Evolutionary conservation across 23 tunicate genomes (phyloP).

Genomic region (Pegea sp.): DNA sequence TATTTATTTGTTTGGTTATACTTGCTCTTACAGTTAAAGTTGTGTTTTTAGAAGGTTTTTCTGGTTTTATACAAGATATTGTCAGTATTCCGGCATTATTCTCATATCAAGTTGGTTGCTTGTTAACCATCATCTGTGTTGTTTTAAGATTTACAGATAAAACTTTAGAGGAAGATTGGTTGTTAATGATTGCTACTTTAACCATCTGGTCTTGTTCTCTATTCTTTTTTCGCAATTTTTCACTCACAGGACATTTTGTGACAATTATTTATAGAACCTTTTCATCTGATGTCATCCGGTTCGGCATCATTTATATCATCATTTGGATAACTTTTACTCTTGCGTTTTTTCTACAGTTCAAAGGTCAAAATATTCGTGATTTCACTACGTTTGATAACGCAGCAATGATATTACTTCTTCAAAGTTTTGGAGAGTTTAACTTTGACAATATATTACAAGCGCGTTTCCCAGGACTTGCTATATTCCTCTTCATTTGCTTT

Average conservation of each 20-base stretch:
- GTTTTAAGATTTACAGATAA: slow-evolving; percentile 37
- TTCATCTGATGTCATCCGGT: slow-evolving; percentile 36
- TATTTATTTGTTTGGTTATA: slow-evolving; percentile 12
- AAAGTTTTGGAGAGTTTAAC: slow-evolving; percentile 72
- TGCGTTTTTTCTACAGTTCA: slow-evolving; percentile 55
- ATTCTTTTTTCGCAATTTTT: slow-evolving; percentile 38
- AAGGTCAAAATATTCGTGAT: slow-evolving; percentile 22
- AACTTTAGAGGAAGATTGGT: slow-evolving; percentile 53
- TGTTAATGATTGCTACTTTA: slow-evolving; percentile 58
- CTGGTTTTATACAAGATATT: slow-evolving; percentile 38
- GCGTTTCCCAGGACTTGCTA: slow-evolving; percentile 31
- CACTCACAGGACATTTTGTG: slow-evolving; percentile 59
- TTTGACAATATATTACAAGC: slow-evolving; percentile 11
- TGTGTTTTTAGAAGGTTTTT: slow-evolving; percentile 18
- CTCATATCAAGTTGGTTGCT: slow-evolving; percentile 15
- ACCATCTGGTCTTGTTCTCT: slow-evolving; percentile 63
- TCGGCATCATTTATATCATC: slow-evolving; percentile 46
- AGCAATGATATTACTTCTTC: slow-evolving; percentile 58
- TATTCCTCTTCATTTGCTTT: slow-evolving; percentile 38
- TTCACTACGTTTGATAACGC: slow-evolving; percentile 39
- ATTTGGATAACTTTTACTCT: slow-evolving; percentile 25
- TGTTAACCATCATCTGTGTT: slow-evolving; percentile 26
- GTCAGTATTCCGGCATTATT: slow-evolving; percentile 40
- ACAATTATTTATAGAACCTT: slow-evolving; percentile 62
- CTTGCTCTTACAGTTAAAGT: slow-evolving; percentile 19